Percentiles rank a stretch among this genome's conserved stretches.
These are phyloP conservation scores for Caenorhabditis afra DNA, from an alignment of 2,888 invertebrate genomes.

Conservation along the genomic window DNA sequence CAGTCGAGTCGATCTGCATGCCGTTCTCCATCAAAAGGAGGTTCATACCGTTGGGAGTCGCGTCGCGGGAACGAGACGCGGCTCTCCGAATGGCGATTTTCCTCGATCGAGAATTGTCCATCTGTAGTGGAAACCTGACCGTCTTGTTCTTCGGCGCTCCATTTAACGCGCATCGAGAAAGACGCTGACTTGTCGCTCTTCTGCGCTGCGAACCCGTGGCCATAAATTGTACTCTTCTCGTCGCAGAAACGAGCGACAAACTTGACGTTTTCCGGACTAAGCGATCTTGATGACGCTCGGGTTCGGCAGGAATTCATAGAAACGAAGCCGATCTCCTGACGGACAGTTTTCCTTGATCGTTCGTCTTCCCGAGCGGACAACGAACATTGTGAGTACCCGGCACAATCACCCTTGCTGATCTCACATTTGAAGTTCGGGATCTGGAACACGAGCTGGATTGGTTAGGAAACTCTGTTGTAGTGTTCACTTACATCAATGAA, in stretches of 20 bases:
- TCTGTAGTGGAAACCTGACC: conserved; percentile 40
- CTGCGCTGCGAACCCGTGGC: conserved; percentile 79
- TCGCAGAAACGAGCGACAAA: conserved; percentile 65
- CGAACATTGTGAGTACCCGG: conserved; percentile 51
- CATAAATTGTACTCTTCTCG: conserved; percentile 37
- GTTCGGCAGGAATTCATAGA: conserved; percentile 63
- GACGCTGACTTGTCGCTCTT: conserved; percentile 54
- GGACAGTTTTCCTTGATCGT: conserved; percentile 86
- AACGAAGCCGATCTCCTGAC: conserved; percentile 33
- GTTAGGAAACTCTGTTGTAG: not conserved
- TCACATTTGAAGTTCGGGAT: conserved; percentile 52
- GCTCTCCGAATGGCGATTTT: conserved; percentile 57
- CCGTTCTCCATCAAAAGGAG: conserved; percentile 70
- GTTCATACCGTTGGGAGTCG: conserved; percentile 65
- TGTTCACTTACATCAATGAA: conserved; percentile 53
- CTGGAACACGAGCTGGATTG: conserved; percentile 28
- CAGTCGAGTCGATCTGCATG: conserved; percentile 63
- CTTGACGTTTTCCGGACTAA: conserved; percentile 18
- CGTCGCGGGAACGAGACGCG: conserved; percentile 81
- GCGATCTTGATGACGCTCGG: conserved; percentile 15
- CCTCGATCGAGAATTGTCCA: conserved; percentile 65
- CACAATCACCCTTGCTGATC: conserved; percentile 13
- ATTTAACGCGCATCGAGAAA: conserved; percentile 38
- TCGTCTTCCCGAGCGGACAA: conserved; percentile 70
- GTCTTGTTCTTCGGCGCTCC: conserved; percentile 62